Conservation (phyloP, 1,140 invertebrate species). For the Adoxophyes honmai region DNA sequence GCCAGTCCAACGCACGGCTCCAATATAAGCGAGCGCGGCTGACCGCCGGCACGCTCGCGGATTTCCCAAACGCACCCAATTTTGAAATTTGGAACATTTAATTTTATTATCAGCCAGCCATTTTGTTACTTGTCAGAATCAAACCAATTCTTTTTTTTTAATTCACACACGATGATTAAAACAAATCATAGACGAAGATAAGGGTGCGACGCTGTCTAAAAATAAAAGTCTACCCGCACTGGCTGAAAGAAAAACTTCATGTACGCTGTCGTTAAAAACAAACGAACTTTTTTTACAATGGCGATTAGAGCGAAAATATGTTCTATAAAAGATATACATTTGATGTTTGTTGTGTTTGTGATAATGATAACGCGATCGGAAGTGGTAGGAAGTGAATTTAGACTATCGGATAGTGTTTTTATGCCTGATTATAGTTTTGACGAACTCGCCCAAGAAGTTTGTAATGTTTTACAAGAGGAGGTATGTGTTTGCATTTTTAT, state of each 20-base stretch:
- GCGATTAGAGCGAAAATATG: not conserved
- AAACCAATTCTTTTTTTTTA: not conserved
- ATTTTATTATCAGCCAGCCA: not conserved
- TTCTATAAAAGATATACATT: not conserved
- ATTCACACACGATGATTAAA: not conserved
- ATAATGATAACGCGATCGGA: not conserved
- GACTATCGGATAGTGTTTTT: not conserved
- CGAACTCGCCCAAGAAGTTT: not conserved
- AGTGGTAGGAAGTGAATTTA: not conserved
- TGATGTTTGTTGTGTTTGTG: not conserved
- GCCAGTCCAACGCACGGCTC: conserved; percentile 5
- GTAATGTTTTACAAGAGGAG: not conserved
- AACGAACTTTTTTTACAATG: not conserved
- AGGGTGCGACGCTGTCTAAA: not conserved
- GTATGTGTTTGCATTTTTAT: too few species aligned
- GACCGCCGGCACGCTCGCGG: not conserved
- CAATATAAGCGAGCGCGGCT: not conserved
- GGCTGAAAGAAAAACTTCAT: conserved; percentile 1
- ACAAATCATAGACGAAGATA: conserved; percentile 1
- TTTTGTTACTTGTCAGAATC: not conserved
- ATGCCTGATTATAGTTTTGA: not conserved
- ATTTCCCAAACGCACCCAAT: not conserved
- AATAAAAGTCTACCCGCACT: conserved; percentile 7
- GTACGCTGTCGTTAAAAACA: not conserved
- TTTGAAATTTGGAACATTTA: conserved; percentile 1